Conservation (phyloP, 2,797 vertebrate species). For the Aphelocoma californica region DNA sequence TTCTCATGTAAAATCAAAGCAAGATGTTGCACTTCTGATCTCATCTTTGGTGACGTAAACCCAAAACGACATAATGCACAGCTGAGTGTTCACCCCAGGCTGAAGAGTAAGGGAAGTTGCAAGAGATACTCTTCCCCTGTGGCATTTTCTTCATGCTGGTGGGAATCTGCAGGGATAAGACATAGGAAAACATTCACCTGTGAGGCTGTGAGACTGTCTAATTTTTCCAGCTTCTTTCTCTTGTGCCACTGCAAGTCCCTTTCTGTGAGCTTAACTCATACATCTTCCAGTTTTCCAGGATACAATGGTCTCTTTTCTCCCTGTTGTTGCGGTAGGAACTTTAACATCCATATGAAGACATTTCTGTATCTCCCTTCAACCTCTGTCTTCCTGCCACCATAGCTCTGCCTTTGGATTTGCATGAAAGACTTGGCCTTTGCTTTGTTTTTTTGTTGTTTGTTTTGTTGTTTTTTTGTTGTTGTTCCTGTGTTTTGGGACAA, state of each 20-base stretch:
- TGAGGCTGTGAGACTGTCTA: not conserved
- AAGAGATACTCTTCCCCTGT: not conserved
- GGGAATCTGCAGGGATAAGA: not conserved
- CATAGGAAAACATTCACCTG: not conserved
- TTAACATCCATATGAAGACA: not conserved
- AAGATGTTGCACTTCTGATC: not conserved
- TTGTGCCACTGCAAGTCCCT: not conserved
- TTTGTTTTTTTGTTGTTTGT: not conserved
- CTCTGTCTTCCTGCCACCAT: not conserved
- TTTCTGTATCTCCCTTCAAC: not conserved
- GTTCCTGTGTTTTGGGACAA: not conserved
- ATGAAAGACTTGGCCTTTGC: not conserved
- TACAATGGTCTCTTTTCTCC: not conserved
- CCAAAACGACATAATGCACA: not conserved
- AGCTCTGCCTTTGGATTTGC: not conserved
- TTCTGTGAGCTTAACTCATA: rapidly evolving
- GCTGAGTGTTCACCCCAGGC: not conserved
- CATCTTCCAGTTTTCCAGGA: not conserved
- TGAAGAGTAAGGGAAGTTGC: not conserved
- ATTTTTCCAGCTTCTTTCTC: not conserved
- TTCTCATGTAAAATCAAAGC: not conserved
- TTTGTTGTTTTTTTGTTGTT: not conserved
- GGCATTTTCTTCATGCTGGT: not conserved
- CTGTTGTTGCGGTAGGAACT: not conserved
- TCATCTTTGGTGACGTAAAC: not conserved